phyloP scores from a whole-genome alignment of 2,888 invertebrate species.

The Aplocera efformata region DNA sequence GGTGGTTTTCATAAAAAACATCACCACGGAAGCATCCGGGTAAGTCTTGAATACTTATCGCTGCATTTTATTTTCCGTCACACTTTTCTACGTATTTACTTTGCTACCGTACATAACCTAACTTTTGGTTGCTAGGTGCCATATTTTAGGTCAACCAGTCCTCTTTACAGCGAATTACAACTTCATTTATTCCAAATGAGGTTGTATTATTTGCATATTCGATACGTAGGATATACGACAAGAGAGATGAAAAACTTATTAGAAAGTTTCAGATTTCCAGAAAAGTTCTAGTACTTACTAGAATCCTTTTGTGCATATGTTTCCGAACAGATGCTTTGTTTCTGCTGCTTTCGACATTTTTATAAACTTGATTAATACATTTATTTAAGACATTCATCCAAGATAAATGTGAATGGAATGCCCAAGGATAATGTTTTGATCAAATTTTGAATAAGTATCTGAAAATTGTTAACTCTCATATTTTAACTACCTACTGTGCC shows the following conservation, averaged over 20 bases:
- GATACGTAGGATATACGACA: slow-evolving; percentile 16
- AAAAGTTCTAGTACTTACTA: slow-evolving; percentile 1
- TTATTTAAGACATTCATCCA: no score
- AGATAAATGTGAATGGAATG: no score
- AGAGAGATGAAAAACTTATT: slow-evolving; percentile 17
- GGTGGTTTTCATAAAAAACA: slow-evolving; percentile 52
- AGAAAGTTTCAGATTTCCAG: slow-evolving; percentile 3
- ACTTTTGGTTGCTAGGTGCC: slow-evolving; percentile 33
- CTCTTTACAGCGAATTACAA: slow-evolving; percentile 44
- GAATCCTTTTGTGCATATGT: not conserved
- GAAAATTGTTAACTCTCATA: no score
- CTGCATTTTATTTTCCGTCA: slow-evolving; percentile 19
- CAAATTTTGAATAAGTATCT: no score
- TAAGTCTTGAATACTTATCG: slow-evolving; percentile 44
- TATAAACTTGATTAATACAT: no score
- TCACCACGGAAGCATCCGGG: slow-evolving; percentile 76
- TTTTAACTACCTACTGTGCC: no score
- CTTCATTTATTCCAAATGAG: slow-evolving; percentile 37
- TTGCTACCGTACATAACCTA: slow-evolving; percentile 43
- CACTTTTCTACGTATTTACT: slow-evolving; percentile 31
- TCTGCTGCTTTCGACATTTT: no score
- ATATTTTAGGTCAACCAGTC: slow-evolving; percentile 71
- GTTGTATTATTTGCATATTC: slow-evolving; percentile 49
- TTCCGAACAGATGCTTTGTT: no score
- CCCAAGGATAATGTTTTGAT: no score